Percentiles rank a stretch among this genome's conserved stretches.
Conservation (phyloP, 2,113 vertebrate species). For the Rattus norvegicus region DNA sequence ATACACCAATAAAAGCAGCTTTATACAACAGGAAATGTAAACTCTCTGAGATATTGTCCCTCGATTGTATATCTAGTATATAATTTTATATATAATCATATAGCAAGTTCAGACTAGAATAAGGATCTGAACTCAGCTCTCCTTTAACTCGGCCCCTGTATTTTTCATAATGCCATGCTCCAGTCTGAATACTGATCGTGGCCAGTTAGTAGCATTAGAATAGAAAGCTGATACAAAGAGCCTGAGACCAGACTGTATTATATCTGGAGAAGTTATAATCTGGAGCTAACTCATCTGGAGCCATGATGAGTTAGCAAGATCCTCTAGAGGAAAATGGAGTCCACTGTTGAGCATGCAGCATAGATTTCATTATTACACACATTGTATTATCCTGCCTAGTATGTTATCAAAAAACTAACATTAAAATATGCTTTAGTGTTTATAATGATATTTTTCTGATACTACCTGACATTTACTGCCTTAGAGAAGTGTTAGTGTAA, state of each 20-base stretch:
- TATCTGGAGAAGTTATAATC: neutral
- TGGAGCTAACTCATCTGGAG: no score
- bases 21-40: constrained; percentile 14
- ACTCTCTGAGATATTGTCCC: neutral
- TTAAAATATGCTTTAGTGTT: neutral
- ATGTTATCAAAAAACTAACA: neutral
- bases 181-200: neutral
- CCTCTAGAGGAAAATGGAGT: neutral
- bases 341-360: rapidly evolving
- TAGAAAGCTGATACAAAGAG: neutral
- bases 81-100: neutral
- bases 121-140: neutral
- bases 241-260: neutral
- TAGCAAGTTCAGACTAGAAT: neutral
- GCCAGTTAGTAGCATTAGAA: neutral
- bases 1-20: neutral
- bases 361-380: neutral
- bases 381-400: neutral
- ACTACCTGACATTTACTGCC: neutral
- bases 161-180: neutral
- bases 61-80: neutral
- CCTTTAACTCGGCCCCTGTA: neutral
- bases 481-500: neutral
- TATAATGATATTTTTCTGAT: neutral
- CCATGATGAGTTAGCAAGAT: neutral